Evolutionary conservation across 2,113 vertebrate species (phyloP), one percentile per base, ranked within the genome.

Genomic region (Cervus canadensis): DNA sequence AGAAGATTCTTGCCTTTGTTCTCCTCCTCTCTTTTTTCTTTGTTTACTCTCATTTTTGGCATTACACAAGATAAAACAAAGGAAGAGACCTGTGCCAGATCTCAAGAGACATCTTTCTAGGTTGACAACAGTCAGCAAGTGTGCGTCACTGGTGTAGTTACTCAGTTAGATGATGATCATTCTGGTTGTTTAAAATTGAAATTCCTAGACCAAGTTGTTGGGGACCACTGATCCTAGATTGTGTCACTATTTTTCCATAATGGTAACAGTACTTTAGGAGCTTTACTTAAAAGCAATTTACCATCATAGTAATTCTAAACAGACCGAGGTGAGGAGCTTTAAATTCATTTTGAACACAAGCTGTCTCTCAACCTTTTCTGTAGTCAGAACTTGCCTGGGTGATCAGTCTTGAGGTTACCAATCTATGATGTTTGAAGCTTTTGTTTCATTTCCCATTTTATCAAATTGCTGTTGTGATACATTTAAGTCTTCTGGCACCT

Each of bases 101-200:
- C 33, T 45, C 17, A 71, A 48, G 86, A 79, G 30, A n/a, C 5
- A 12, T 56, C 56, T 52, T 82, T 76, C 33, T 76, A 33, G 19
- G 21, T 76, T 83, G 81, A 45, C 10, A 90, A 2, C 48, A 92
- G 54, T 81, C 43, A 81, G 10, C 43, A 4, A 67, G 10, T 94
- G 26, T 48, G 4, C 9, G 54, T 94, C 23, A 6, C 79, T 94
- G 28, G 11, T 92, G 9, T 28, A 57, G 5, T 52, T 84, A 78
- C 45, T 48, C 57, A 78, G 1, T 50, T 57, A 91, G 40, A n/a
- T 62, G 33, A n/a, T 95, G 54, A 86, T 59, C 54, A 23, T 86
- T 96, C 62, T 96, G 14, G 13, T 60, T 89, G 60, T 89, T 64
- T 84, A 95, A 90, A 87, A 87, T 19, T n/a, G 48, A n/a, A 94